A percentile compares a stretch with the other conserved stretches of the same genome.
phyloP scores from a whole-genome alignment of 2,113 vertebrate species.

The Nothobranchius kuhntae region DNA sequence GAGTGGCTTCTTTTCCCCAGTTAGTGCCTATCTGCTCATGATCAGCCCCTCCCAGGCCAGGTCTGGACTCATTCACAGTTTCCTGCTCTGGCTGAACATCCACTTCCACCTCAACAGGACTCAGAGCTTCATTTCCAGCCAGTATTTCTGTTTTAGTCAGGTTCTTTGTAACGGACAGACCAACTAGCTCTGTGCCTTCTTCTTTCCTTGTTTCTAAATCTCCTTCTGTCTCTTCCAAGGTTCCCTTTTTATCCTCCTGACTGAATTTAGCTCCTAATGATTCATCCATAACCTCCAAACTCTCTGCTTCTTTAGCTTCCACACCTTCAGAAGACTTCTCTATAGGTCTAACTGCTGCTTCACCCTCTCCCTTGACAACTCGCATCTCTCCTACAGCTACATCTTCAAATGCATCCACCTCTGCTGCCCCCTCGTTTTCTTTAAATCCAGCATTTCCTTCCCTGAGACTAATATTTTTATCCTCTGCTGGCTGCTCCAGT shows the following conservation, averaged over 20 bases:
- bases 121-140: constrained; percentile 24
- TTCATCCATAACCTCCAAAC: constrained; percentile 20
- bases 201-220: background rate
- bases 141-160: constrained; percentile 20
- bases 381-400: constrained; percentile 15
- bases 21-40: constrained; percentile 23
- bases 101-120: constrained; percentile 17
- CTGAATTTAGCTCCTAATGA: constrained; percentile 15
- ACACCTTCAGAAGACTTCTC: constrained; percentile 20
- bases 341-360: constrained; percentile 6
- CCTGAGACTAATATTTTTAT: constrained; percentile 4
- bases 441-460: constrained; percentile 11
- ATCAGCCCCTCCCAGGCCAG: background rate
- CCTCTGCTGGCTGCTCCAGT: constrained; percentile 20
- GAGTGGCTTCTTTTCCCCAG: background rate
- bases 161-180: constrained; percentile 28
- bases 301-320: constrained; percentile 25
- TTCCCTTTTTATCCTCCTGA: constrained; percentile 29
- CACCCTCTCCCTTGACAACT: constrained; percentile 4
- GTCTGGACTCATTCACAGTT: constrained; percentile 23
- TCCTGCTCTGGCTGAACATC: constrained; percentile 30
- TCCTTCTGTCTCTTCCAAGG: constrained; percentile 16
- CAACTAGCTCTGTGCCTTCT: constrained; percentile 17
- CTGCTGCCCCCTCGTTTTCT: constrained; percentile 22
- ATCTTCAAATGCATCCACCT: constrained; percentile 22